Percentiles rank a stretch among this genome's conserved stretches.
phyloP scores from a whole-genome alignment of 2,797 vertebrate species.

The Pseudomugil tenellus region DNA sequence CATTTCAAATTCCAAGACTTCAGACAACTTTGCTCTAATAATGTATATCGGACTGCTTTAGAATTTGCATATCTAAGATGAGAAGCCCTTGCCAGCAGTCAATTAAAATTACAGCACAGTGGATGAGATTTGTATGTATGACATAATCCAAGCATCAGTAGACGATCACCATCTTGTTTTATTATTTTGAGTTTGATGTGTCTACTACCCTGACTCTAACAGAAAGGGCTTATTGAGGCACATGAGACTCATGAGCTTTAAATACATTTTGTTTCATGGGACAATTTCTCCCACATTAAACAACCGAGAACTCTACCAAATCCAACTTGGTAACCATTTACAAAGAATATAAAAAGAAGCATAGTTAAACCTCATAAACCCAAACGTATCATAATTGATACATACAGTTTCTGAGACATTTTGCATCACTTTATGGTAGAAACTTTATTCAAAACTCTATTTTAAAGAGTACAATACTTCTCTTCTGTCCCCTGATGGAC shows the following conservation, averaged over 20 bases:
- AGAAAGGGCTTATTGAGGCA: background rate
- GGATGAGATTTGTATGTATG: background rate
- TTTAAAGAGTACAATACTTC: no score
- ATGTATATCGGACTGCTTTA: background rate
- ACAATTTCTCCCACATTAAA: slow-evolving; percentile 13
- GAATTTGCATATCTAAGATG: background rate
- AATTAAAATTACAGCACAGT: background rate
- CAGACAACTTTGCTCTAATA: background rate
- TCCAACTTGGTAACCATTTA: slow-evolving; percentile 1
- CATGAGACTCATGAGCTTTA: no score
- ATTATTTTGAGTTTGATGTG: background rate
- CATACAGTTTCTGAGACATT: no score
- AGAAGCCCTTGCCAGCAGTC: background rate
- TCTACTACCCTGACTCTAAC: background rate
- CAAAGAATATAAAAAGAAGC: slow-evolving; percentile 9
- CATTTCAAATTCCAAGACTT: background rate
- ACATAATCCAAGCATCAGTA: background rate
- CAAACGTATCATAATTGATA: no score
- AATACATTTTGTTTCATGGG: slow-evolving; percentile 18
- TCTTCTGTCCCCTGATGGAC: no score
- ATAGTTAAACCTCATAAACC: no score
- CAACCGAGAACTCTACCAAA: background rate
- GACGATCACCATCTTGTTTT: background rate
- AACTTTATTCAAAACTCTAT: no score
- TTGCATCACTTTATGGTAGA: no score